Percentiles rank a stretch among this genome's conserved stretches.
phyloP scores from a whole-genome alignment of 2,888 invertebrate species.

The Cinara cedri region DNA sequence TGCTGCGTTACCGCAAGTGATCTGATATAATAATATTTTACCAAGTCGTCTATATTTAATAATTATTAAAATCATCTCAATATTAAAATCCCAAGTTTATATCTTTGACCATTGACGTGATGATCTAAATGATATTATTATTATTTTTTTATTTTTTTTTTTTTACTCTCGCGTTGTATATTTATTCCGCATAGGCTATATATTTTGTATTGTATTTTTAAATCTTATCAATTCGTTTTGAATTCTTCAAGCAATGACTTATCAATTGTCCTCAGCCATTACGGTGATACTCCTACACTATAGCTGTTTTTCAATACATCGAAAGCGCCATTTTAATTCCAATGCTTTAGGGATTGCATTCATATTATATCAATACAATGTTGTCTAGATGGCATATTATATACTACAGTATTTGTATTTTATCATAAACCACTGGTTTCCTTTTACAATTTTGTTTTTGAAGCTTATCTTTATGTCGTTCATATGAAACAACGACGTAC shows the following conservation, averaged over 20 bases:
- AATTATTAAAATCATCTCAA: no score
- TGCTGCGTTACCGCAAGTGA: no score
- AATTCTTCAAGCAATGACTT: not conserved
- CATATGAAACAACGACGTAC: not conserved
- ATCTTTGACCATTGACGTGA: no score
- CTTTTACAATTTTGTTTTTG: not conserved
- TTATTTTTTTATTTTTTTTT: no score
- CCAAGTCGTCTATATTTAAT: no score
- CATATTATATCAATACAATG: not conserved
- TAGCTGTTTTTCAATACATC: not conserved
- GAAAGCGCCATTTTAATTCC: not conserved
- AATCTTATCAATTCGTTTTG: conserved; percentile 5
- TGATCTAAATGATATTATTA: no score
- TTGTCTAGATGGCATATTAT: not conserved
- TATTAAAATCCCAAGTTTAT: no score
- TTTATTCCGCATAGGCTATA: no score
- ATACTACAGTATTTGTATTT: not conserved
- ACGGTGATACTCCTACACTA: no score
- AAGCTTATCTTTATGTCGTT: not conserved
- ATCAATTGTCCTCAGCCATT: conserved; percentile 1
- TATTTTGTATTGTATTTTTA: not conserved
- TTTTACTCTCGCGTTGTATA: no score
- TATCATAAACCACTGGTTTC: not conserved
- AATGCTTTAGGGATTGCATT: not conserved
- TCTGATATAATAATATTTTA: no score